Evolutionary conservation across 2,888 invertebrate genomes (phyloP).

Genomic region (Elmis aenea): DNA sequence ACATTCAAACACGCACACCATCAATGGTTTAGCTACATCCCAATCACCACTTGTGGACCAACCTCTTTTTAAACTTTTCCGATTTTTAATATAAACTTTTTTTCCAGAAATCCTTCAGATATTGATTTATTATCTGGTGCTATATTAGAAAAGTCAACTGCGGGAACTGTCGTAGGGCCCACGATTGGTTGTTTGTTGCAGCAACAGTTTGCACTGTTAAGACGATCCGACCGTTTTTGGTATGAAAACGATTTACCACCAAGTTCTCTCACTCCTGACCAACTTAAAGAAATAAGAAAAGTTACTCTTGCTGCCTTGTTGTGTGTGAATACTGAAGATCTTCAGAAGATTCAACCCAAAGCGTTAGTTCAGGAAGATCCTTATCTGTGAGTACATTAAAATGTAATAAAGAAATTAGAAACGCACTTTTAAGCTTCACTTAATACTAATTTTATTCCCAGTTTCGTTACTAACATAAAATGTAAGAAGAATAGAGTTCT

Average conservation of each 20-base stretch:
- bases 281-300: slow-evolving; percentile 75
- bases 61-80: too few species aligned
- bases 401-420: too few species aligned
- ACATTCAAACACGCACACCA: too few species aligned
- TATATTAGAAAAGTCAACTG: slow-evolving; percentile 70
- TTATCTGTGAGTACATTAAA: slow-evolving; percentile 72
- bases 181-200: slow-evolving; percentile 85
- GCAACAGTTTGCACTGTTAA: slow-evolving; percentile 74
- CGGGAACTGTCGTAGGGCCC: slow-evolving; percentile 80
- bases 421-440: background rate
- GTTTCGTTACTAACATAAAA: too few species aligned
- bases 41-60: too few species aligned
- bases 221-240: slow-evolving; percentile 90
- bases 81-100: slow-evolving; percentile 8
- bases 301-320: slow-evolving; percentile 73
- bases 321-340: slow-evolving; percentile 67
- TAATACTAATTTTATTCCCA: background rate
- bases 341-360: slow-evolving; percentile 74
- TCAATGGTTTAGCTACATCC: too few species aligned
- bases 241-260: slow-evolving; percentile 92
- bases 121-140: slow-evolving; percentile 83
- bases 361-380: slow-evolving; percentile 82
- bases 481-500: too few species aligned
- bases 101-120: slow-evolving; percentile 62
- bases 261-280: slow-evolving; percentile 71